Evolutionary conservation across 2,113 vertebrate genomes (phyloP).

Genomic region (Meles meles): DNA sequence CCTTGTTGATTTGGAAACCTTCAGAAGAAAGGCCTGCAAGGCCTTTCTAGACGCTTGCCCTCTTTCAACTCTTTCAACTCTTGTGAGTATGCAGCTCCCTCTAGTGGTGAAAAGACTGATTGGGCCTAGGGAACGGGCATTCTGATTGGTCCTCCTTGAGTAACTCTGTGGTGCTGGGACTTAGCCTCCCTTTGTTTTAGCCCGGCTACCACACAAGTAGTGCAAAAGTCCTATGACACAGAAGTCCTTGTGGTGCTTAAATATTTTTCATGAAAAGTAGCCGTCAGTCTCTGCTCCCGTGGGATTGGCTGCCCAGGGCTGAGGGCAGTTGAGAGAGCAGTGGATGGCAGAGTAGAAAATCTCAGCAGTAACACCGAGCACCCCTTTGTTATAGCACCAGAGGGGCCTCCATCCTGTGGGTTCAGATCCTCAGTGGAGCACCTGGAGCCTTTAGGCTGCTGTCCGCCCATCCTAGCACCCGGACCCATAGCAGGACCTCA

Average conservation of each 20-base stretch:
- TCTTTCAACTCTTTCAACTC: constrained; percentile 8
- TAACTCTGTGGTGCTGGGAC: neutral
- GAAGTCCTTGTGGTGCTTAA: neutral
- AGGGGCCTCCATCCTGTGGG: no score
- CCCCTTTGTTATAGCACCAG: neutral
- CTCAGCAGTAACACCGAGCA: neutral
- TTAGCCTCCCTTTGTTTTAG: neutral
- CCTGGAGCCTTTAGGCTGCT: neutral
- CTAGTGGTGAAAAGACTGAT: constrained; percentile 39
- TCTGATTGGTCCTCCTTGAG: neutral
- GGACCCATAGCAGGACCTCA: neutral
- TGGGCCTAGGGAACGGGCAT: neutral
- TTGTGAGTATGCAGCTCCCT: constrained; percentile 67
- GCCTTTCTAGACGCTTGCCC: neutral
- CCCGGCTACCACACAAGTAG: neutral
- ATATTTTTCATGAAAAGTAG: neutral
- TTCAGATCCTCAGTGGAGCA: neutral
- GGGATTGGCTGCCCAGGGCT: neutral
- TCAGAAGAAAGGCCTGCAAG: neutral
- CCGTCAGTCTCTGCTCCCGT: neutral
- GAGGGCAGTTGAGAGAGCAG: neutral
- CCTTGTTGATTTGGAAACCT: constrained; percentile 66
- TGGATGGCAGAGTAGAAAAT: neutral
- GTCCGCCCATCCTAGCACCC: neutral
- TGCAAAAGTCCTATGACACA: neutral